Evolutionary conservation across 2,797 vertebrate species (phyloP), one percentile per base, ranked within the genome.

Genomic region (Typhlichthys eigenmanni): DNA sequence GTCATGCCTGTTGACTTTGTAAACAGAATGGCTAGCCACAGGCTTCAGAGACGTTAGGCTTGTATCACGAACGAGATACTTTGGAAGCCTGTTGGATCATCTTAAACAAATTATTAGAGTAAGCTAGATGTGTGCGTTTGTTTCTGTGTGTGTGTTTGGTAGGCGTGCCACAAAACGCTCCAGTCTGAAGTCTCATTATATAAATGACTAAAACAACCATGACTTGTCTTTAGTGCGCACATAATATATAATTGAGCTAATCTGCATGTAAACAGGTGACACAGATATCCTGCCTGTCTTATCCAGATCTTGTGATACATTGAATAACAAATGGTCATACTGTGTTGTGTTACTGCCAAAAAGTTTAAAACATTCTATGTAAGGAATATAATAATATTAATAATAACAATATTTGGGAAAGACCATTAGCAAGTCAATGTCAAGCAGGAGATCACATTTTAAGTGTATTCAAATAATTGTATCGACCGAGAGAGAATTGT

Each of bases 1-100:
- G 58, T 76, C 58, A 62, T 38, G 64, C 13, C 45, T 80, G 63
- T 75, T 83, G 69, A 66, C 64, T 66, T 55, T 72, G 79, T 72
- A 76, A 86, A 86, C 70, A 79, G 58, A 29, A 12, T 34, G 24
- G 8, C 16, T 19, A 65, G 66, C 53, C 55, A 53, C 47, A 16
- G 17, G 62, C 47, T 14, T 17, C 32, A 38, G 4, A 38, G 53
- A 11, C 47, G 12, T 60, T 49, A 19, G 34, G 9, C 47, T 53
- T 34, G n/a, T 60, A 58, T 77, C 57, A 73, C n/a, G 0, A 58
- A 45, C 46, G 45, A 7, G 14, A 66, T 11, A 1, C 61, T 57
- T 54, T 14, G 10, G 50, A 67, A 50, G 24, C 49, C 46, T 34
- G 64, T 52, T 4, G 50, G 12, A 56, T 78, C 74, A 78, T 56